Evolutionary conservation across 2,113 vertebrate genomes (phyloP), one percentile per base, ranked within the genome.

Genomic region (Galeopterus variegatus): DNA sequence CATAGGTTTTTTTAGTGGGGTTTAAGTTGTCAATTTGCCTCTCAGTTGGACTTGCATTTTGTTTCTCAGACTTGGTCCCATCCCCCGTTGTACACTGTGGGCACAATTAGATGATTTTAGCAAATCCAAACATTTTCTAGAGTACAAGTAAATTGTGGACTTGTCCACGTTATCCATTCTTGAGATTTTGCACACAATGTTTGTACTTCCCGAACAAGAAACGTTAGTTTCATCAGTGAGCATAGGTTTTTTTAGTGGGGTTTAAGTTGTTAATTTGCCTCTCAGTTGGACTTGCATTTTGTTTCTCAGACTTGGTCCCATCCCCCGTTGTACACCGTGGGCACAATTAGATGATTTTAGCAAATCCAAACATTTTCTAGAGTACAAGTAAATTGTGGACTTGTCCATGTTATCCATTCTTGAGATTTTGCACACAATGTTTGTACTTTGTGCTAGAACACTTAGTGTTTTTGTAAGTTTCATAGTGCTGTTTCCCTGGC

Each of bases 351-450:
- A 10, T 31, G 26, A 8, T n/a, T 58, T 26, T 58, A 60, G 88
- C 52, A 93, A 81, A 80, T 3, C 54, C 26, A 65, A 6, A 0
- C 33, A 17, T 50, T 45, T 76, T 31, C 72, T 52, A 41, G 58
- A 17, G 60, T 70, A 15, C 26, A 14, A 1, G 15, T 24, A 28
- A 76, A 31, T 28, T 1, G 17, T 17, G 17, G 52, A 6, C 50
- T 33, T 45, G 0, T 69, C 36, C 8, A 0, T n/a, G 85, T 33
- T 65, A 19, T 1, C 36, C 1, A 0, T 21, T 41, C 58, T 76
- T 58, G 60, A 64, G 52, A 36, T 36, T 80, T 64, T 52, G 56
- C 21, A 31, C 54, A 50, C 12, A 48, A 0, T 10, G 7, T 85
- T 58, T 8, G 7, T 23, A 1, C 45, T 67, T 67, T 80, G 23